A percentile compares a stretch with the other conserved stretches of the same genome.
Evolutionary conservation across 2,797 vertebrate genomes (phyloP).

Genomic region (Rhabdophis nuchalis): DNA sequence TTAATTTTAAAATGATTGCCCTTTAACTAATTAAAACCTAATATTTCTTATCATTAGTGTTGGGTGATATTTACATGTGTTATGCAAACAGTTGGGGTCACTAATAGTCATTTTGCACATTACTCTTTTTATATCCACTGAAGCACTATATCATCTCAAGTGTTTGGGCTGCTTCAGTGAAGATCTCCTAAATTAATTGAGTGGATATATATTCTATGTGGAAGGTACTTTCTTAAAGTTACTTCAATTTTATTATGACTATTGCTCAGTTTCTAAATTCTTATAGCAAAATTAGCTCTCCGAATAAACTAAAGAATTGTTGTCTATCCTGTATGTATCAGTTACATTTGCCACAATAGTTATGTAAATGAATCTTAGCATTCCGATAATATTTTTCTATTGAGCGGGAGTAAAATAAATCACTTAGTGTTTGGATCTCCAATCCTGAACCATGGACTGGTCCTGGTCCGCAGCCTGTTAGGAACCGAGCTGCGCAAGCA

Average conservation of each 20-base stretch:
- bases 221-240: neutral
- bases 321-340: neutral
- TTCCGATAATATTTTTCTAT: neutral
- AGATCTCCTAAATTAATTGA: neutral
- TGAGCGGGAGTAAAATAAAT: neutral
- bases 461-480: neutral
- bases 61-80: neutral
- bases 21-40: neutral
- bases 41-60: neutral
- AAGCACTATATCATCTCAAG: neutral
- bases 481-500: neutral
- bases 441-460: neutral
- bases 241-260: neutral
- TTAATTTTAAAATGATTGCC: neutral
- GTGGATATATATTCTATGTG: neutral
- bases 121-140: neutral
- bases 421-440: neutral
- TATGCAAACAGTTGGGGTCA: neutral
- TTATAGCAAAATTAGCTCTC: neutral
- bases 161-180: neutral
- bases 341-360: neutral
- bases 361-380: neutral
- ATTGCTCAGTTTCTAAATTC: neutral
- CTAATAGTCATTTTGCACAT: slow-evolving; percentile 11
- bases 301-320: neutral